phyloP scores from a whole-genome alignment of 2,113 vertebrate species.

The Anolis carolinensis region DNA sequence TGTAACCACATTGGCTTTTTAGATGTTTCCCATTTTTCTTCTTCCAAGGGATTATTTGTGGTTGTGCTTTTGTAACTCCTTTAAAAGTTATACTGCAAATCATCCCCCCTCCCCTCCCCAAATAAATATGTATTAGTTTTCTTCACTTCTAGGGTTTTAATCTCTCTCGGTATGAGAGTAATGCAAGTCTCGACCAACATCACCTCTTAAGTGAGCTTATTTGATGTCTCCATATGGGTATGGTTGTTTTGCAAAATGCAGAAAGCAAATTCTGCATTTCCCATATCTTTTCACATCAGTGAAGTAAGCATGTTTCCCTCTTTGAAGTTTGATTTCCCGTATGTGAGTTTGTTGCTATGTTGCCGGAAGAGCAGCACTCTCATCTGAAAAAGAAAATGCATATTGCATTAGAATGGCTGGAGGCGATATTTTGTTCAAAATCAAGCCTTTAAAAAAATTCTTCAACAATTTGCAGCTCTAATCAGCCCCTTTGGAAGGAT shows the following conservation, averaged over 20 bases:
- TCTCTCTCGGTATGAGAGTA: constrained; percentile 16
- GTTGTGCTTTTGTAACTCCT: too few relatives aligned
- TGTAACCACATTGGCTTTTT: too few relatives aligned
- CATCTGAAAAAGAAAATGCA: constrained; percentile 66
- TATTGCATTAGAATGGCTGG: constrained; percentile 71
- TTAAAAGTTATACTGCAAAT: too few relatives aligned
- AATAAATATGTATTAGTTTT: constrained; percentile 26
- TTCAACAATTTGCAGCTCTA: constrained; percentile 59
- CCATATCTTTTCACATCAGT: constrained; percentile 30
- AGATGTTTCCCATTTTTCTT: too few relatives aligned
- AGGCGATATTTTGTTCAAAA: constrained; percentile 66
- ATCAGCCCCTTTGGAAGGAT: constrained; percentile 59
- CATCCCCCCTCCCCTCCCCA: too few relatives aligned
- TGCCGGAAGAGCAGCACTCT: constrained; percentile 64
- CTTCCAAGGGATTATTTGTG: too few relatives aligned
- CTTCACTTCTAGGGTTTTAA: background rate
- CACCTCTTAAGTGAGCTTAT: background rate
- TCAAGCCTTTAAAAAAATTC: constrained; percentile 64
- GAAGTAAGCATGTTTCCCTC: constrained; percentile 46
- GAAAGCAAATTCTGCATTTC: constrained; percentile 29
- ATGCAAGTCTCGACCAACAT: constrained; percentile 16
- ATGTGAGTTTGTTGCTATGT: constrained; percentile 62
- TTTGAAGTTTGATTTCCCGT: constrained; percentile 48
- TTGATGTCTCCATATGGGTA: constrained; percentile 28
- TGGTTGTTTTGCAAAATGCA: constrained; percentile 42